Base-by-base conservation (phyloP, 37 sponge, comb jelly and placozoan genomes). In the Tethya wilhelma region DNA sequence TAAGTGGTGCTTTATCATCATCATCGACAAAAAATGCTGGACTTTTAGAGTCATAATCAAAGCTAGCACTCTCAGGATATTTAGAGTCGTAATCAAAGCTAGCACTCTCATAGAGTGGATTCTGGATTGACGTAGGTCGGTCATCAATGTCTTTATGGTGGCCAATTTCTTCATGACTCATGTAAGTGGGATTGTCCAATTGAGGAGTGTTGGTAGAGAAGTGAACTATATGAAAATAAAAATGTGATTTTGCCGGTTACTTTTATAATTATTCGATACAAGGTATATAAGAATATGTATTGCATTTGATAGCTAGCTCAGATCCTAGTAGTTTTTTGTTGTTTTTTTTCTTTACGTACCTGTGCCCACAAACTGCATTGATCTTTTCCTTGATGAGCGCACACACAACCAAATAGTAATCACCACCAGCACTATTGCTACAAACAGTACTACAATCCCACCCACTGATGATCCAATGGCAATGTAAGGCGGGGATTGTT, bases 1-100 rank as follows among this genome's bases (percentile, higher is more conserved):
- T 9, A 14, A 49, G 14, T 49, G 53, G 53, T 49, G 63, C 63
- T 23, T 60, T 60, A 26, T 60, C 63, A n/a, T 60, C 63, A n/a
- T 60, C 63, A n/a, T 12, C 22, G 25, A 60, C 63, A 60, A n/a
- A 7, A n/a, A 60, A 60, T 6, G 26, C 22, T 25, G 63, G n/a
- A n/a, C n/a, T n/a, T n/a, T n/a, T n/a, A n/a, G n/a, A n/a, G n/a
- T n/a, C n/a, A n/a, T n/a, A n/a, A n/a, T n/a, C n/a, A n/a, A n/a
- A n/a, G n/a, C n/a, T n/a, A n/a, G n/a, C n/a, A n/a, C n/a, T n/a
- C n/a, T n/a, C n/a, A n/a, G n/a, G n/a, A n/a, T n/a, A n/a, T n/a
- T n/a, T n/a, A n/a, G n/a, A n/a, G n/a, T n/a, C n/a, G n/a, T n/a
- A n/a, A n/a, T n/a, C n/a, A n/a, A n/a, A n/a, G n/a, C n/a, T n/a